Base-by-base conservation (phyloP, 1,140 invertebrate species). In the Heliconius hermathena region DNA sequence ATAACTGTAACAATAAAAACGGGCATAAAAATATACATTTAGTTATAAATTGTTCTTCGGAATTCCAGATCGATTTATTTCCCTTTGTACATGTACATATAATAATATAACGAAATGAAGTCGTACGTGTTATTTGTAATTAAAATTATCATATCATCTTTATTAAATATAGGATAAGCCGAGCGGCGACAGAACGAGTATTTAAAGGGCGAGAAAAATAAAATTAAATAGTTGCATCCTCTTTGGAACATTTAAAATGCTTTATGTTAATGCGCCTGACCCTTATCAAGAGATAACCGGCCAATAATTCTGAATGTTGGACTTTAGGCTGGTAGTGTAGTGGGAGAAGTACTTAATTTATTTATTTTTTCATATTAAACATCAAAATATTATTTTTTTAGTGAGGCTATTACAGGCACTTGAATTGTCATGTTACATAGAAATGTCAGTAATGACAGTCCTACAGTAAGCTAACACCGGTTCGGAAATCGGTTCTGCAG, bases 221-320 rank as follows among this genome's bases (percentile, higher is more conserved):
- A 80, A 83, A 83, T 78, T 66, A 78, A 80, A 80, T 80, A 76
- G 73, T 73, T 60, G 73, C 66, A 78, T 80, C 76, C 76, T 80
- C 78, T 80, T 78, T 77, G 71, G 79, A 78, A 83, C 84, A 81
- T 79, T 85, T 80, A 83, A 83, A 83, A 83, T 81, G 76, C 80
- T 85, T 85, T 84, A 84, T 84, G 81, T 81, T 81, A 82, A 84
- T 85, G 82, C 75, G 74, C 78, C 76, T 72, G 84, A 82, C 82
- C 81, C 82, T 85, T 81, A 82, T 85, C 84, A 81, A 74, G 71
- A 77, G 79, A 74, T 73, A 81, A 80, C 73, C 78, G 77, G 70
- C 79, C 78, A 77, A 81, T 80, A 76, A 79, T 78, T 80, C 80
- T 79, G 49, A 74, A 78, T 79, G 80, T 80, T 82, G 77, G 60